Evolutionary conservation across 2,797 vertebrate species (phyloP).

Genomic region (Phrynocephalus guinanensis): DNA sequence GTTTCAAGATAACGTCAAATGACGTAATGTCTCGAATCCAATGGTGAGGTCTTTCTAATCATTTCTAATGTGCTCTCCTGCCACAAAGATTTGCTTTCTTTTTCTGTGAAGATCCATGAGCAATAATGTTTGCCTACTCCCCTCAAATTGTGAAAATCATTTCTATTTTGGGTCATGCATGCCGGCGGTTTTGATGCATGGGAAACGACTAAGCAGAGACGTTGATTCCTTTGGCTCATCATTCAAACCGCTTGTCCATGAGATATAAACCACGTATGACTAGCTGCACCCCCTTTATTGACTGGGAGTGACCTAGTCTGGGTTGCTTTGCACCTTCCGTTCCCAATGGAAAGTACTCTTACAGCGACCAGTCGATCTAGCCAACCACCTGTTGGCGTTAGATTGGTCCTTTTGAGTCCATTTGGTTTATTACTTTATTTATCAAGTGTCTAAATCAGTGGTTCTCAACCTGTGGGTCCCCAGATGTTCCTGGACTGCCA

Average conservation of each 20-base stretch:
- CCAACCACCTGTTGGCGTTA: no score
- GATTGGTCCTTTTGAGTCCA: no score
- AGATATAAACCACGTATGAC: not conserved
- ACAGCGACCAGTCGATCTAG: no score
- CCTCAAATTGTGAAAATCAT: not conserved
- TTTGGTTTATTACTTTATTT: no score
- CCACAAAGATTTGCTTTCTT: not conserved
- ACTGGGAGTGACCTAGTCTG: no score
- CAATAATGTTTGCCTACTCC: not conserved
- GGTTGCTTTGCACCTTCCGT: no score
- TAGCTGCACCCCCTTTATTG: not conserved
- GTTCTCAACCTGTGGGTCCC: no score
- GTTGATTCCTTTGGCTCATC: not conserved
- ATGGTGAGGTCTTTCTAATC: not conserved
- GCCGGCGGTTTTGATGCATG: not conserved
- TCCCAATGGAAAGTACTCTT: no score
- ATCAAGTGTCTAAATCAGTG: no score
- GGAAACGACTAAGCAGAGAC: not conserved
- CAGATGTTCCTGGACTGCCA: no score
- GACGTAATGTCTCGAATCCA: not conserved
- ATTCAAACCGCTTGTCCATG: not conserved
- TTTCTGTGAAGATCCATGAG: not conserved
- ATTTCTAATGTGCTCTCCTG: not conserved
- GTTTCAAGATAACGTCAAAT: not conserved
- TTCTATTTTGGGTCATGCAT: constrained; percentile 2